phyloP scores from a whole-genome alignment of 2,797 vertebrate species.

The Psittacula echo region DNA sequence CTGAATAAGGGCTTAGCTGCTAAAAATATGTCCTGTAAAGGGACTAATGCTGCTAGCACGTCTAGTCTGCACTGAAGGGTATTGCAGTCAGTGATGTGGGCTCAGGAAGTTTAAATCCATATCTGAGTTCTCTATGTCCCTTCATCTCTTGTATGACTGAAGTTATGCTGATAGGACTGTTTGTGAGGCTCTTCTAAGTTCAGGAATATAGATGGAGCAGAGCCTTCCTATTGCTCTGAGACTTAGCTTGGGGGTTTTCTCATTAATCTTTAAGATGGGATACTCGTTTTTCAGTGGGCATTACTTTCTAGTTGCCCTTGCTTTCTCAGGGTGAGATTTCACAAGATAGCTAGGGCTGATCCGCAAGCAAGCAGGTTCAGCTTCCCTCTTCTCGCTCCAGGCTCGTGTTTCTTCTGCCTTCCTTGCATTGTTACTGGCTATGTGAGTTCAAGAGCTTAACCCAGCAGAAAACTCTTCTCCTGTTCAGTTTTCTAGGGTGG shows the following conservation, averaged over 20 bases:
- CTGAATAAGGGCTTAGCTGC: neutral
- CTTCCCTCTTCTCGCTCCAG: neutral
- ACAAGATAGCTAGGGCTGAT: neutral
- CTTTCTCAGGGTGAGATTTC: neutral
- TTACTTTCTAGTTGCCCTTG: neutral
- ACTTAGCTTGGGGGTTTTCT: neutral
- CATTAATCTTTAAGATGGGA: neutral
- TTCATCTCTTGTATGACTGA: neutral
- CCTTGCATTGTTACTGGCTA: neutral
- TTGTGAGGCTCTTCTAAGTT: neutral
- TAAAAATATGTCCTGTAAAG: neutral
- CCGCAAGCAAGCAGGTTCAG: neutral
- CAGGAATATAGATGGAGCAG: neutral
- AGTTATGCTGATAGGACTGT: neutral
- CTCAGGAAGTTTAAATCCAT: neutral
- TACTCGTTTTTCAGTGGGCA: neutral
- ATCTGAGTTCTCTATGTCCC: fast-evolving
- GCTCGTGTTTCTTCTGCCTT: neutral
- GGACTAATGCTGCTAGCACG: neutral
- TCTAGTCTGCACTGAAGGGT: neutral
- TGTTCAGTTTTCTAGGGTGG: neutral
- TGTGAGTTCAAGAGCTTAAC: neutral
- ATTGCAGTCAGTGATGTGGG: neutral
- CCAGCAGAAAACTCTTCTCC: neutral
- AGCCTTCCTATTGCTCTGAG: neutral